A percentile compares a stretch with the other conserved stretches of the same genome.
These are phyloP conservation scores for Menura novaehollandiae DNA, from an alignment of 2,113 vertebrate genomes.

Conservation along the genomic window DNA sequence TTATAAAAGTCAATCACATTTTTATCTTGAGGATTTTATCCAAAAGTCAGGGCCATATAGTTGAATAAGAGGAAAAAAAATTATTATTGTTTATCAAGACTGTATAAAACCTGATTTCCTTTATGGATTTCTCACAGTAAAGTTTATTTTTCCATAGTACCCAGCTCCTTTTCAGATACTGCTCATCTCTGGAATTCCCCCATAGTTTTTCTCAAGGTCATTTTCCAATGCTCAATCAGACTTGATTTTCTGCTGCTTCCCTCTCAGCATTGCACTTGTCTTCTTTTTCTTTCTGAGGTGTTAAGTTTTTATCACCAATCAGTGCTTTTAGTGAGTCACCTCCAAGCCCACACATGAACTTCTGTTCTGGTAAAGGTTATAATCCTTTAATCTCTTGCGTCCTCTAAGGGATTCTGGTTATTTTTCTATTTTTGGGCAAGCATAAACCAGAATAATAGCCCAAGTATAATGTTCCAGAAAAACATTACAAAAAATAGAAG, in stretches of 20 bases:
- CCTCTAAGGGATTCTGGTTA: background rate
- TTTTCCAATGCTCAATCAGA: background rate
- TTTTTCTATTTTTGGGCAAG: background rate
- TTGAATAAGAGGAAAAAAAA: background rate
- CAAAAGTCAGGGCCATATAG: background rate
- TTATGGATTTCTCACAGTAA: background rate
- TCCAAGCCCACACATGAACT: background rate
- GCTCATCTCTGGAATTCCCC: background rate
- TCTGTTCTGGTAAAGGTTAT: background rate
- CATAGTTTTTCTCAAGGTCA: conserved; percentile 1
- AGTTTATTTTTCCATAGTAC: background rate
- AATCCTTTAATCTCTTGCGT: background rate
- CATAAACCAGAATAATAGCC: background rate
- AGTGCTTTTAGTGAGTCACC: background rate
- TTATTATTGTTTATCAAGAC: background rate
- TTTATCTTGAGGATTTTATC: background rate
- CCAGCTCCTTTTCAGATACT: background rate
- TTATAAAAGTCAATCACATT: background rate
- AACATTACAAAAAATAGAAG: background rate
- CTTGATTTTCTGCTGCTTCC: background rate
- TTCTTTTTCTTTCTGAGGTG: background rate
- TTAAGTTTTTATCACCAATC: background rate
- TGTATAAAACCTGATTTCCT: background rate
- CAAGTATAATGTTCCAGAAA: background rate
- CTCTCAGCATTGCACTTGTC: background rate